phyloP scores from a whole-genome alignment of 2,888 invertebrate genomes.

The Cryptophagus acutangulus region DNA sequence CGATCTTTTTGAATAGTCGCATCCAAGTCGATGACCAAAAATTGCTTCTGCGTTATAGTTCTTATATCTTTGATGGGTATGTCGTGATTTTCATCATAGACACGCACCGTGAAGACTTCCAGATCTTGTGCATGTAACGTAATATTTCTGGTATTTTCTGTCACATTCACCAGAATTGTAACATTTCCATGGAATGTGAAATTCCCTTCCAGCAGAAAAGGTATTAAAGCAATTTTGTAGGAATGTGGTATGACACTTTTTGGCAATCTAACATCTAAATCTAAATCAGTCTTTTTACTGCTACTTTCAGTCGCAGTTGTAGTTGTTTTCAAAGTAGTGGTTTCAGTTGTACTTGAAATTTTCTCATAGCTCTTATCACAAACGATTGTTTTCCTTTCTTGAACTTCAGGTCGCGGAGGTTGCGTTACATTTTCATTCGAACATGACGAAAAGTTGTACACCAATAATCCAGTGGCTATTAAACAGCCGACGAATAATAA shows the following conservation, averaged over 20 bases:
- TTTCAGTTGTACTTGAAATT: slow-evolving; percentile 28
- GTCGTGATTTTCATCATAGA: slow-evolving; percentile 19
- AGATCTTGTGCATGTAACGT: slow-evolving; percentile 72
- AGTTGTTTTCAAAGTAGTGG: neutral
- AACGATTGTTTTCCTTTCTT: slow-evolving; percentile 40
- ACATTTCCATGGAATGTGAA: slow-evolving; percentile 75
- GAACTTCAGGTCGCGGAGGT: neutral
- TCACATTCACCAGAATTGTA: slow-evolving; percentile 58
- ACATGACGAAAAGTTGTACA: slow-evolving; percentile 71
- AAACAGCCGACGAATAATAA: slow-evolving; percentile 61
- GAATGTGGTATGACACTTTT: slow-evolving; percentile 61
- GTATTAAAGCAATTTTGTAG: slow-evolving; percentile 66
- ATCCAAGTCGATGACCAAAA: slow-evolving; percentile 62
- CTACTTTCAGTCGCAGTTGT: slow-evolving; percentile 7
- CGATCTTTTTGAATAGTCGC: slow-evolving; percentile 55
- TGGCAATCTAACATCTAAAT: slow-evolving; percentile 63
- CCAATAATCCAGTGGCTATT: slow-evolving; percentile 67
- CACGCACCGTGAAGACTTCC: slow-evolving; percentile 52
- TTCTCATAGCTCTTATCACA: slow-evolving; percentile 18
- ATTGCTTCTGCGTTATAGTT: slow-evolving; percentile 61
- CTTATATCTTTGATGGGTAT: slow-evolving; percentile 31
- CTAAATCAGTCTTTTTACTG: slow-evolving; percentile 12
- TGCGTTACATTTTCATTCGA: slow-evolving; percentile 40
- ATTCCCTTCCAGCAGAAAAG: slow-evolving; percentile 68
- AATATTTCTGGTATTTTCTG: slow-evolving; percentile 59